Evolutionary conservation across 2,888 invertebrate genomes (phyloP).

Genomic region (Agrotis clavis): DNA sequence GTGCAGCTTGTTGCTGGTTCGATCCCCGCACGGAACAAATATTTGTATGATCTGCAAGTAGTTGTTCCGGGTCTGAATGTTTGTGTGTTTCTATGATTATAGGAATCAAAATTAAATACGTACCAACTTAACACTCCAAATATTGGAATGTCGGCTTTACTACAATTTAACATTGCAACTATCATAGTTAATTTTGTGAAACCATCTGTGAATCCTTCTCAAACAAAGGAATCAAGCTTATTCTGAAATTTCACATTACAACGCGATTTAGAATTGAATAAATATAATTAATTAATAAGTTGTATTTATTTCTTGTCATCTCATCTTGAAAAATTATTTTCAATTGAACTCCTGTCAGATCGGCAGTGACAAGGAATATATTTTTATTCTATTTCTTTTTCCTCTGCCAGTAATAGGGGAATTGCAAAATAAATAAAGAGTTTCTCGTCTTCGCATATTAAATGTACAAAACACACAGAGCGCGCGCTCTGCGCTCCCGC

Average conservation of each 20-base stretch:
- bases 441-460: too few species aligned
- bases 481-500: too few species aligned
- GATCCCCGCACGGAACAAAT: too few species aligned
- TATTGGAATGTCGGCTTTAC: slow-evolving; percentile 44
- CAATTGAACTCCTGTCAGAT: slow-evolving; percentile 28
- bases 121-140: slow-evolving; percentile 48
- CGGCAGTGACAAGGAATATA: background rate
- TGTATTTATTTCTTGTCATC: slow-evolving; percentile 44
- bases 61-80: too few species aligned
- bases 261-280: slow-evolving; percentile 50
- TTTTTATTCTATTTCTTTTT: background rate
- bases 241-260: slow-evolving; percentile 48
- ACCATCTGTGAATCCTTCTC: slow-evolving; percentile 45
- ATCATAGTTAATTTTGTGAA: slow-evolving; percentile 43
- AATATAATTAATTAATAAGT: slow-evolving; percentile 9
- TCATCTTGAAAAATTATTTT: slow-evolving; percentile 54
- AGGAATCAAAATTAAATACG: slow-evolving; percentile 16
- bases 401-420: slow-evolving; percentile 11
- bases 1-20: too few species aligned
- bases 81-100: background rate
- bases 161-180: slow-evolving; percentile 11
- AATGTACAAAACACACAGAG: too few species aligned
- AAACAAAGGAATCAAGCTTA: slow-evolving; percentile 27
- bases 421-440: background rate
- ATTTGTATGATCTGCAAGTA: too few species aligned